These are phyloP conservation scores for Arctopsyche grandis DNA, from an alignment of 1,140 invertebrate species.

Conservation along the genomic window DNA sequence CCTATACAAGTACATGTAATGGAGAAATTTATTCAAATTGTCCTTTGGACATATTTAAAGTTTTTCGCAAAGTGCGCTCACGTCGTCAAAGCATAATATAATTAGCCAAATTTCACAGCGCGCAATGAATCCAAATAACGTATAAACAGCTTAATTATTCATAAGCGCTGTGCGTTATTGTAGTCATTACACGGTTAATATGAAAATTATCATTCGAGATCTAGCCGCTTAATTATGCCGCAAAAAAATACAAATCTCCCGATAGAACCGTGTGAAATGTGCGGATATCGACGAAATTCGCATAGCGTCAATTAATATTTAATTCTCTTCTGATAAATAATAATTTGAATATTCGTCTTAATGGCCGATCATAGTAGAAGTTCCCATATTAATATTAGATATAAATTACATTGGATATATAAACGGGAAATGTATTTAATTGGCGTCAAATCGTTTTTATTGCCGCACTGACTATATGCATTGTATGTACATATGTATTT, in stretches of 20 bases:
- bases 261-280: conserved; percentile 13
- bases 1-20: too few species aligned
- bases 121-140: conserved; percentile 25
- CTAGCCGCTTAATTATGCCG: conserved; percentile 7
- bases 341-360: too few species aligned
- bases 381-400: too few species aligned
- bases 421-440: too few species aligned
- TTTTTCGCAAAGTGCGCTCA: background rate
- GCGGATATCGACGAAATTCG: conserved; percentile 13
- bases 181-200: conserved; percentile 25
- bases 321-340: background rate
- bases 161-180: conserved; percentile 12
- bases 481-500: too few species aligned
- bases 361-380: too few species aligned
- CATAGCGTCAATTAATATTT: background rate
- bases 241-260: background rate
- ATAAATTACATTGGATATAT: too few species aligned
- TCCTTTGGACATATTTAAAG: background rate
- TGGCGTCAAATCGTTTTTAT: too few species aligned
- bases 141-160: conserved; percentile 20
- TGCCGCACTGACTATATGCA: too few species aligned
- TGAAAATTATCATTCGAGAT: conserved; percentile 17
- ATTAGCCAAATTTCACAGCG: conserved; percentile 15
- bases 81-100: background rate
- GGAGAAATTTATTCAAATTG: too few species aligned